A percentile compares a stretch with the other conserved stretches of the same genome.
Evolutionary conservation across 2,113 vertebrate species (phyloP).

Genomic region (Hyperopisus bebe): DNA sequence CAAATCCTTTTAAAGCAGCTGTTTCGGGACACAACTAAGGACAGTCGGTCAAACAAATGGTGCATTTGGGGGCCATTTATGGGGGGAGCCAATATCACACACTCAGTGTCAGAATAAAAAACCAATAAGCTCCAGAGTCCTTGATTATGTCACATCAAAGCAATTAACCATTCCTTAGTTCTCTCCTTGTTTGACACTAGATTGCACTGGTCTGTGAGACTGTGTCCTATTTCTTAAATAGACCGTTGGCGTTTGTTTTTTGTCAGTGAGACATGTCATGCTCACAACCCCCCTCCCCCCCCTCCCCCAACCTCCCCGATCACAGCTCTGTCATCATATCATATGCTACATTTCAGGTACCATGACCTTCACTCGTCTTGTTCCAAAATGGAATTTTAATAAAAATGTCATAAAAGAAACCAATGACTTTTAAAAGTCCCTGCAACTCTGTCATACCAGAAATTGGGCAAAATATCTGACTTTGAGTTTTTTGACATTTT

Average conservation of each 20-base stretch:
- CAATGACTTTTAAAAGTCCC: conserved; percentile 1
- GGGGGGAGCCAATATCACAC: background rate
- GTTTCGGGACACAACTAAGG: background rate
- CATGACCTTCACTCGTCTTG: background rate
- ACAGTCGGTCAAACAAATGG: background rate
- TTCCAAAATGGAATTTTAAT: conserved; percentile 2
- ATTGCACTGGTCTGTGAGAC: background rate
- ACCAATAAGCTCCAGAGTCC: background rate
- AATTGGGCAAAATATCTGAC: background rate
- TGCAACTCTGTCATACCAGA: background rate
- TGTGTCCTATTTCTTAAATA: background rate
- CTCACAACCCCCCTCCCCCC: background rate
- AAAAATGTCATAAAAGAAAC: background rate
- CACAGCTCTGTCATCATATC: conserved; percentile 12
- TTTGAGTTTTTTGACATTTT: background rate
- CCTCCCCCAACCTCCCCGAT: background rate
- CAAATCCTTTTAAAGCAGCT: background rate
- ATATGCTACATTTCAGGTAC: background rate
- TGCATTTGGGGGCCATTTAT: background rate
- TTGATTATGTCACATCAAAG: background rate
- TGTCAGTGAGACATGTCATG: background rate
- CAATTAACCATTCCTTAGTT: background rate
- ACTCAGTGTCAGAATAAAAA: background rate
- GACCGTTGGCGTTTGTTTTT: background rate
- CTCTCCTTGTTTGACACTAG: background rate